phyloP scores from a whole-genome alignment of 2,113 vertebrate genomes.

The Nyctibius bracteatus region DNA sequence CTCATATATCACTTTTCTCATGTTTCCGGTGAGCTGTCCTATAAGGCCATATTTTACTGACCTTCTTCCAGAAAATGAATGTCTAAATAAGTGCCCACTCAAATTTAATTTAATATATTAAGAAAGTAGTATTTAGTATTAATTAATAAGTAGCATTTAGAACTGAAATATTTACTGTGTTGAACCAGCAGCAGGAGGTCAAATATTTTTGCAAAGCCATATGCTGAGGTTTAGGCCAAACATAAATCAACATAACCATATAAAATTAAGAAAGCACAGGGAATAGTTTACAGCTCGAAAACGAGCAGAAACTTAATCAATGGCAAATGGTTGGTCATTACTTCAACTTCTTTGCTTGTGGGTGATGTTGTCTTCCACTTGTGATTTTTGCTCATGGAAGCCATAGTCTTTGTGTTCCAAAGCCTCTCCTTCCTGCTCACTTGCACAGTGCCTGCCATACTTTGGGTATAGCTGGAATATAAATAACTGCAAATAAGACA shows the following conservation, averaged over 20 bases:
- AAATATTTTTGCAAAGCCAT: neutral
- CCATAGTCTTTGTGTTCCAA: neutral
- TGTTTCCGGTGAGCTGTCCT: neutral
- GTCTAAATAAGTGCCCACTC: neutral
- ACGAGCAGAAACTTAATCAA: neutral
- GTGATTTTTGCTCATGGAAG: neutral
- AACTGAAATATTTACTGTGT: neutral
- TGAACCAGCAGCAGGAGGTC: neutral
- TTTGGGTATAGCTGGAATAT: neutral
- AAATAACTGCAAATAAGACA: neutral
- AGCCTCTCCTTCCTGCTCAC: neutral
- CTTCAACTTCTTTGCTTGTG: neutral
- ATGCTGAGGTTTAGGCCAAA: neutral
- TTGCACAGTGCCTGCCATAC: neutral
- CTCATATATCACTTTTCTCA: neutral
- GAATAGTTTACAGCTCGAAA: neutral
- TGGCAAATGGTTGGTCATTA: neutral
- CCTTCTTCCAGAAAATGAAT: neutral
- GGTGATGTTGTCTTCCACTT: neutral
- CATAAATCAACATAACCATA: neutral
- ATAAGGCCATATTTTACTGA: neutral
- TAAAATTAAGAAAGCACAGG: neutral
- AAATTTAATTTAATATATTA: neutral
- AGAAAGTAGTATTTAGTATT: neutral
- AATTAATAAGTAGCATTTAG: neutral